These are phyloP conservation scores for Toxostoma redivivum DNA, from an alignment of 2,113 vertebrate genomes.

Conservation along the genomic window DNA sequence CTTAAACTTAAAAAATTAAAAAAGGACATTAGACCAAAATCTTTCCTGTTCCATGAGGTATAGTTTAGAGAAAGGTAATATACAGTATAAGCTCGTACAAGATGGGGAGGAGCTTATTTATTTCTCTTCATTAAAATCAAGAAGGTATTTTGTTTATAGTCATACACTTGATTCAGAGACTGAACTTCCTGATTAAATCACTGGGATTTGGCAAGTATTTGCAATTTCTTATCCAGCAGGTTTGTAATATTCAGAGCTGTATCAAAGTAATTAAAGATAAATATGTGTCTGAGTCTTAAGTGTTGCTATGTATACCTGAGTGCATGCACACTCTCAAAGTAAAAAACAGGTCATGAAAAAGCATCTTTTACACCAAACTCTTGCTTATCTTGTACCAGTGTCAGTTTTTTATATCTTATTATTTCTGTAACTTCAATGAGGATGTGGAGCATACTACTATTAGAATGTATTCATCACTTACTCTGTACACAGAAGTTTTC, in stretches of 20 bases:
- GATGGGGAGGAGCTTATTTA: background rate
- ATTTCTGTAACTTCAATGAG: background rate
- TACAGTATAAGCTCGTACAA: rapidly evolving
- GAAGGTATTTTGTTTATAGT: background rate
- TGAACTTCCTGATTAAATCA: background rate
- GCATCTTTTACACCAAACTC: background rate
- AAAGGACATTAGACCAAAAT: background rate
- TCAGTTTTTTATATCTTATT: background rate
- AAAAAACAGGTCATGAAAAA: background rate
- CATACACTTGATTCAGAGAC: background rate
- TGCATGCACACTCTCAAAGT: background rate
- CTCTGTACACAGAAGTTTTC: background rate
- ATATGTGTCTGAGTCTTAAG: background rate
- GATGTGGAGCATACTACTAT: background rate
- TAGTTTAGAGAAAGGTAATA: background rate
- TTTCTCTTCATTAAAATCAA: background rate
- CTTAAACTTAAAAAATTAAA: background rate
- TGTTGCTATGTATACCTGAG: background rate
- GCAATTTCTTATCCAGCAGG: background rate
- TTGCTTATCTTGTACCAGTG: background rate
- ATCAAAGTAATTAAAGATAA: background rate
- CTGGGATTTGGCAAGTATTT: background rate
- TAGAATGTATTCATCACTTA: background rate
- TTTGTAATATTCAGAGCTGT: background rate
- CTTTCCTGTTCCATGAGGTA: background rate